Percentiles rank a stretch among this genome's conserved stretches.
phyloP scores from a whole-genome alignment of 2,113 vertebrate genomes.

The Mustelus asterias region DNA sequence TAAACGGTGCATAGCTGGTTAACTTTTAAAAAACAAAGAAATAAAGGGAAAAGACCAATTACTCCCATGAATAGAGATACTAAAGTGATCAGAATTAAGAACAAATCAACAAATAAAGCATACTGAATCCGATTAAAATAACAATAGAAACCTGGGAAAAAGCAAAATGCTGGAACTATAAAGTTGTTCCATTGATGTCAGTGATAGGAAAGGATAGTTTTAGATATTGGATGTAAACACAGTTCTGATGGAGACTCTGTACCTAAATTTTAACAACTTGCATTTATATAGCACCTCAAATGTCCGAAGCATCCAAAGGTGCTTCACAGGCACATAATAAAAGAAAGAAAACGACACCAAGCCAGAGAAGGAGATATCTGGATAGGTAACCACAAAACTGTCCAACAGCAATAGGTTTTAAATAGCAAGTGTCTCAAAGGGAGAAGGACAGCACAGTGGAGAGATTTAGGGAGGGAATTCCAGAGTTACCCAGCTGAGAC shows the following conservation, averaged over 20 bases:
- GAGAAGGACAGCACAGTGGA: no score
- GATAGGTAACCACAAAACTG: not conserved
- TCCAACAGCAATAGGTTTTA: not conserved
- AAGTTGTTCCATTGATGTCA: not conserved
- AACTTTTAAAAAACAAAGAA: constrained; percentile 51
- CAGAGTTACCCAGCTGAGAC: not conserved
- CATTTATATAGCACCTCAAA: not conserved
- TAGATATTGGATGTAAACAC: not conserved
- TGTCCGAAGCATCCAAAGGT: not conserved
- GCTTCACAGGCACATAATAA: no score
- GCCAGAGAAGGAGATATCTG: not conserved
- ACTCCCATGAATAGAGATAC: not conserved
- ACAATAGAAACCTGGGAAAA: no score
- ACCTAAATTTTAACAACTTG: not conserved
- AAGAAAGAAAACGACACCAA: not conserved
- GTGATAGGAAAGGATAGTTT: not conserved
- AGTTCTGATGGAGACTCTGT: not conserved
- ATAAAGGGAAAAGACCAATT: not conserved
- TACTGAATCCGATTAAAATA: no score
- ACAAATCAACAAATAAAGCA: not conserved
- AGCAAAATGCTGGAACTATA: not conserved
- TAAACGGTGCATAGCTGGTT: constrained; percentile 80
- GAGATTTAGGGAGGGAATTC: not conserved
- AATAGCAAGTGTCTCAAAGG: not conserved
- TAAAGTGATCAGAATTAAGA: not conserved